Evolutionary conservation across 2,113 vertebrate genomes (phyloP).

Genomic region (Chascanopsetta lugubris): DNA sequence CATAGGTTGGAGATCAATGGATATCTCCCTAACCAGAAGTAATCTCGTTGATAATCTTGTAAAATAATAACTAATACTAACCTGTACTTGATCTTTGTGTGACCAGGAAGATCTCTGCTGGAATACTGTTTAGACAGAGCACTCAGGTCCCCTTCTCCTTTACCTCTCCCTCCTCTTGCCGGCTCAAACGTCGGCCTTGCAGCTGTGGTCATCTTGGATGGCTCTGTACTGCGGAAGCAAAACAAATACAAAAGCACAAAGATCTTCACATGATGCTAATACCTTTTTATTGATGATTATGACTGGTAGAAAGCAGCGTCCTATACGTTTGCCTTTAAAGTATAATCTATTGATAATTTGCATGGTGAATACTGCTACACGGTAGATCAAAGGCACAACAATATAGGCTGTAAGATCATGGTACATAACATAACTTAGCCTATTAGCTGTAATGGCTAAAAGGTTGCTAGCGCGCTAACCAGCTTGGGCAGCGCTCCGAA

Average conservation of each 20-base stretch:
- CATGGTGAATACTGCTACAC: too few species aligned
- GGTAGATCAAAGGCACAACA: background rate
- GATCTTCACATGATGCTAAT: background rate
- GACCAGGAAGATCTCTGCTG: slow-evolving; percentile 95
- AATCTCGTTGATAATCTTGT: too few species aligned
- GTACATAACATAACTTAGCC: slow-evolving; percentile 6
- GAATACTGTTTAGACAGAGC: slow-evolving; percentile 97
- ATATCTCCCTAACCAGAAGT: background rate
- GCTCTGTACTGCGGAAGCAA: slow-evolving; percentile 14
- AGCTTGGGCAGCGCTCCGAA: background rate
- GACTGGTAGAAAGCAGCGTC: background rate
- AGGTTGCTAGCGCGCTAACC: slow-evolving; percentile 17
- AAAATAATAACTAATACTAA: slow-evolving; percentile 55
- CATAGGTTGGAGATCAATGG: background rate
- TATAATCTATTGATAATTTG: too few species aligned
- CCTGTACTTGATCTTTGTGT: slow-evolving; percentile 99
- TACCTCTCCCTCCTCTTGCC: slow-evolving; percentile 94
- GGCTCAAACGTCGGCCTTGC: slow-evolving; percentile 98
- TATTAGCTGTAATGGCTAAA: slow-evolving; percentile 30
- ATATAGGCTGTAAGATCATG: background rate
- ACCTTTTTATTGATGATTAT: background rate
- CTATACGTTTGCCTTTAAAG: too few species aligned
- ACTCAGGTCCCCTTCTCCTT: slow-evolving; percentile 97
- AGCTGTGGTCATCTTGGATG: slow-evolving; percentile 92
- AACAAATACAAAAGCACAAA: background rate